Evolutionary conservation across 35 echinoderm and acorn worm genomes (phyloP).

Genomic region (Lytechinus pictus): DNA sequence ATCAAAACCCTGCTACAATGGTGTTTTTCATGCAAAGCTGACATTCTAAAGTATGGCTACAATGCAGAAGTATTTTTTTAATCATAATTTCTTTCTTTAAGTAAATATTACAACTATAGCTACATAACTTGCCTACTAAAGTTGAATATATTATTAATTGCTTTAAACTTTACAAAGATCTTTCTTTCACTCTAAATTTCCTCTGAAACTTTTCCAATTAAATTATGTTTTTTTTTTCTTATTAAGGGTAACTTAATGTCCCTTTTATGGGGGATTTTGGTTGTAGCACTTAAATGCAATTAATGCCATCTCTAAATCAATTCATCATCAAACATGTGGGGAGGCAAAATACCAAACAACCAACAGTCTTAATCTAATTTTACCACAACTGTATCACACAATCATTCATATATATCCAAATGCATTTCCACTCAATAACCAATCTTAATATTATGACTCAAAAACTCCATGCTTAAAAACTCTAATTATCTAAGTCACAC

Average conservation of each 20-base stretch:
- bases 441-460: not conserved
- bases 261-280: no score
- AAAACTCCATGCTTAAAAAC: not conserved
- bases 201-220: no score
- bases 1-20: not conserved
- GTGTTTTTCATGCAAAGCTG: not conserved
- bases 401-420: not conserved
- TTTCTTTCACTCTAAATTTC: no score
- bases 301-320: not conserved
- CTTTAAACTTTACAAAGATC: no score
- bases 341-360: not conserved
- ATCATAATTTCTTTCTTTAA: not conserved
- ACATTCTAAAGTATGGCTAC: not conserved
- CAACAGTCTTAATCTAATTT: not conserved
- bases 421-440: not conserved
- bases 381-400: not conserved
- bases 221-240: no score
- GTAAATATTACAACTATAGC: not conserved
- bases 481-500: not conserved
- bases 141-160: not conserved
- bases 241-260: no score
- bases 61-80: not conserved
- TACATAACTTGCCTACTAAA: not conserved
- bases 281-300: not conserved
- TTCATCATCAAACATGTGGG: not conserved